Evolutionary conservation across 2,888 invertebrate genomes (phyloP).

Genomic region (Agrochola litura): DNA sequence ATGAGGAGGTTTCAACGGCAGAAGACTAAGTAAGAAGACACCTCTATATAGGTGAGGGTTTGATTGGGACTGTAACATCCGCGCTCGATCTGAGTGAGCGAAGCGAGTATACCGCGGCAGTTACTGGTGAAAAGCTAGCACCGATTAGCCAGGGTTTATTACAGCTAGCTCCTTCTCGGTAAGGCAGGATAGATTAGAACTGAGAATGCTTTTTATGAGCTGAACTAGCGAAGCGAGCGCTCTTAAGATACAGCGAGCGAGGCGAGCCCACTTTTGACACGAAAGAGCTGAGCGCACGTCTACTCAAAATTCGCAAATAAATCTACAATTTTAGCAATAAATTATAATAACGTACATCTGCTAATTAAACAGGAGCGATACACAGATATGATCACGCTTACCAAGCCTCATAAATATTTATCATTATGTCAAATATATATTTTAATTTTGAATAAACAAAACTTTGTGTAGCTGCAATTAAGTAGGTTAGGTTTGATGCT

Average conservation of each 20-base stretch:
- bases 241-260: too few species aligned
- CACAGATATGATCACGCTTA: background rate
- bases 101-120: background rate
- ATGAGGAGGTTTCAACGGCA: too few species aligned
- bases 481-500: too few species aligned
- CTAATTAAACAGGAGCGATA: constrained; percentile 28
- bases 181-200: too few species aligned
- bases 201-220: background rate
- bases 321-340: background rate
- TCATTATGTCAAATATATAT: background rate
- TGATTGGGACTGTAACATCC: too few species aligned
- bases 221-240: too few species aligned
- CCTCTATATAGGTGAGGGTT: too few species aligned
- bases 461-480: background rate
- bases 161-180: background rate
- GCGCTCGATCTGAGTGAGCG: too few species aligned
- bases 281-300: too few species aligned
- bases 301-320: background rate
- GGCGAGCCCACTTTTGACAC: too few species aligned
- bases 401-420: constrained; percentile 28
- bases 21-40: too few species aligned
- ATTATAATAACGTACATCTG: background rate
- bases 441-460: background rate
- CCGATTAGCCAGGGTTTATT: background rate
- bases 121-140: background rate